phyloP scores from a whole-genome alignment of 2,797 vertebrate genomes.

The Adrianichthys oophorus region DNA sequence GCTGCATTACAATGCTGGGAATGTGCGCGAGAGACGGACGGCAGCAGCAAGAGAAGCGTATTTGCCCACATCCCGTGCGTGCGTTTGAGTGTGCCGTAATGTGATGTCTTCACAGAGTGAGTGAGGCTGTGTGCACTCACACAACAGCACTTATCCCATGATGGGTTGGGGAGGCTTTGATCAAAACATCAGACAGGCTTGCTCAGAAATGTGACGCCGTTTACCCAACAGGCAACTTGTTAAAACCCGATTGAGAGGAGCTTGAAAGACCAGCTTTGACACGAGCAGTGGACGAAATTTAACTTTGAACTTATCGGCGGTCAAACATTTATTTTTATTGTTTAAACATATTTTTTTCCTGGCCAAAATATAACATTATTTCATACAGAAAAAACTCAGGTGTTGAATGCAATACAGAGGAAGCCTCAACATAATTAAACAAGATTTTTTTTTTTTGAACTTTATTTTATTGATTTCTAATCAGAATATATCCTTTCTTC shows the following conservation, averaged over 20 bases:
- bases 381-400: no score
- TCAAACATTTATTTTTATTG: no score
- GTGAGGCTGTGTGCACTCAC: slow-evolving; percentile 59
- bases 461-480: no score
- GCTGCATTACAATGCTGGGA: slow-evolving; percentile 56
- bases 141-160: slow-evolving; percentile 58
- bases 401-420: no score
- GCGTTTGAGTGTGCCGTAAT: slow-evolving; percentile 49
- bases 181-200: slow-evolving; percentile 38
- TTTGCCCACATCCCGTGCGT: slow-evolving; percentile 19
- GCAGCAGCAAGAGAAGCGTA: slow-evolving; percentile 17
- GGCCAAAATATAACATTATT: no score
- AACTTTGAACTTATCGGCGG: no score
- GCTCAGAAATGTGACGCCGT: slow-evolving; percentile 40
- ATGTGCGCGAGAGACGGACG: slow-evolving; percentile 19
- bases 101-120: slow-evolving; percentile 52
- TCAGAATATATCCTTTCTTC: no score
- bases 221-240: slow-evolving; percentile 55
- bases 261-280: background rate
- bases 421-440: no score
- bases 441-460: no score
- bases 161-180: slow-evolving; percentile 42
- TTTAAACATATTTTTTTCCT: no score
- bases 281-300: no score
- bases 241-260: slow-evolving; percentile 18